A percentile compares a stretch with the other conserved stretches of the same genome.
phyloP scores from a whole-genome alignment of 2,113 vertebrate genomes.

The Dicentrarchus labrax region DNA sequence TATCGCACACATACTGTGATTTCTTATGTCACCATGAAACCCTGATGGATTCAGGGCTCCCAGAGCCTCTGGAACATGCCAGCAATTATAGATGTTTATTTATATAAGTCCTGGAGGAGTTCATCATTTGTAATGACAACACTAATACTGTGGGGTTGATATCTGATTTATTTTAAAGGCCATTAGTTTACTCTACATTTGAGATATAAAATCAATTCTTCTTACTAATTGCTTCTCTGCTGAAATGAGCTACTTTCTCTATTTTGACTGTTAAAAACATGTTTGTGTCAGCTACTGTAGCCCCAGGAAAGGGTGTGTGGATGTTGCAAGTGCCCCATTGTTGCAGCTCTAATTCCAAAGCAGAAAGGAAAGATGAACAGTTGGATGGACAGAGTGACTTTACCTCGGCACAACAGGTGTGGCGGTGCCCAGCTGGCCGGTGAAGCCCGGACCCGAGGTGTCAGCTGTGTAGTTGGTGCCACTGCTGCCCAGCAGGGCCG shows the following conservation, averaged over 20 bases:
- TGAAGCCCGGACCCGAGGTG: constrained; percentile 39
- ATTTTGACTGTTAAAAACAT: background rate
- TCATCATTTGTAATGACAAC: background rate
- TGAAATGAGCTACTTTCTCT: background rate
- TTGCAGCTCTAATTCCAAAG: background rate
- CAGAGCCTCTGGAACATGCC: background rate
- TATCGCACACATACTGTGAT: background rate
- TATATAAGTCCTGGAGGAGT: background rate
- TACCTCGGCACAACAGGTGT: constrained; percentile 66
- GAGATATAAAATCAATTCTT: background rate
- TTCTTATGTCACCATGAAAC: background rate
- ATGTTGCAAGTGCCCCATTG: background rate
- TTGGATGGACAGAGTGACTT: background rate
- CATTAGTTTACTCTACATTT: background rate
- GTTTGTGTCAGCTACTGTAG: background rate
- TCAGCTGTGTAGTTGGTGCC: constrained; percentile 59
- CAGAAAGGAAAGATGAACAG: background rate
- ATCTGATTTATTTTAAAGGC: background rate
- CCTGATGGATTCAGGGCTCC: no score
- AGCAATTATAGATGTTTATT: background rate
- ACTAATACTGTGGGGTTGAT: background rate
- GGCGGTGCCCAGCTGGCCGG: constrained; percentile 63
- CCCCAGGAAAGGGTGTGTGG: background rate
- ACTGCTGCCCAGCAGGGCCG: constrained; percentile 61
- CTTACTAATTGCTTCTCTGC: background rate